Percentiles rank a stretch among this genome's conserved stretches.
These are phyloP conservation scores for Drosophila ercepeae DNA, from an alignment of 1,140 invertebrate species.

Conservation along the genomic window DNA sequence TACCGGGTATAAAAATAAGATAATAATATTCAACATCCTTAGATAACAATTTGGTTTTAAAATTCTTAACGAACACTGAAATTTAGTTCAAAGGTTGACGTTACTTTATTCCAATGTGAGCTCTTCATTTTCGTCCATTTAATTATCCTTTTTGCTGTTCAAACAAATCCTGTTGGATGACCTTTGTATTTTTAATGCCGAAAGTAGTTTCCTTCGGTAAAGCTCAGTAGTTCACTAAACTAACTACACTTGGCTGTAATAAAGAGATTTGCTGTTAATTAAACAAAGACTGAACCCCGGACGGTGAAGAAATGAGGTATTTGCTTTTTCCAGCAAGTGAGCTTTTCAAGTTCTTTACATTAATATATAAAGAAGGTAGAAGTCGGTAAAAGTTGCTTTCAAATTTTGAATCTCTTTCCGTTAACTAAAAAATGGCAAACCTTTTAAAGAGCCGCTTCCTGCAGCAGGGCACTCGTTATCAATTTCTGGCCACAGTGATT, in stretches of 20 bases:
- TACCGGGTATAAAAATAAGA: too few relatives aligned
- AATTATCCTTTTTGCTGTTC: too few relatives aligned
- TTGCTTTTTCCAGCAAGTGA: background rate
- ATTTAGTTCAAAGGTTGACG: too few relatives aligned
- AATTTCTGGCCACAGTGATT: constrained; percentile 8
- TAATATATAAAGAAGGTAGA: background rate
- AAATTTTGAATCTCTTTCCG: background rate
- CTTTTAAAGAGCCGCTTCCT: background rate
- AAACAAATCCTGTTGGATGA: too few relatives aligned
- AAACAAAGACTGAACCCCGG: background rate
- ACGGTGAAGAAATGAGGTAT: too few relatives aligned
- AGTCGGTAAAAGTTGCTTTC: background rate
- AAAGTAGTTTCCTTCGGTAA: background rate
- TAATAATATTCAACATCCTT: too few relatives aligned
- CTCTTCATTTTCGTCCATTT: too few relatives aligned
- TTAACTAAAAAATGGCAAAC: background rate
- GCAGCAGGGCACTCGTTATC: background rate
- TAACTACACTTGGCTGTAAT: background rate
- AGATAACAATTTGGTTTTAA: too few relatives aligned
- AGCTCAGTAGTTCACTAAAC: background rate
- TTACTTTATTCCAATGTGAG: too few relatives aligned
- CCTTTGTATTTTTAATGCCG: too few relatives aligned
- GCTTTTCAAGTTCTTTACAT: background rate
- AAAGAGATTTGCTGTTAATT: background rate
- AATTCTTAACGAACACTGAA: too few relatives aligned